Base-by-base conservation (phyloP, 2,113 vertebrate species). In the Nyctereutes procyonoides region DNA sequence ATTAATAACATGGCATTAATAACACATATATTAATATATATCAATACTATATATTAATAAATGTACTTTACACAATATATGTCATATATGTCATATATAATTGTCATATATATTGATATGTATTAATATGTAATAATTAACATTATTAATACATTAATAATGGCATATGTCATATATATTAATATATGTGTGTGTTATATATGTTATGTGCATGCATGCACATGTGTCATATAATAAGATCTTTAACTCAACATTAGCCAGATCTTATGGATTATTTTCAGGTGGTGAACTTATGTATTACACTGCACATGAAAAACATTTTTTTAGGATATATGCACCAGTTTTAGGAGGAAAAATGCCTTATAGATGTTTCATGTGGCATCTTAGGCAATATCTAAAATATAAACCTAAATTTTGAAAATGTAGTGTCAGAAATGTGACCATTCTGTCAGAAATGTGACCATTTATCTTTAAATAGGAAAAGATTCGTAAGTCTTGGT, bases 401-500 rank as follows among this genome's bases (percentile, higher is more conserved):
- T 82, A 55, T 6, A 88, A 88, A 80, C 81, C 11, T 90, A 90
- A 84, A 58, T 14, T 90, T 73, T 69, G 26, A 79, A 87, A 88
- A 93, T 56, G 35, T 56, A 60, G 53, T 96, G 22, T 97, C n/a
- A n/a, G n/a, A n/a, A n/a, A n/a, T n/a, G n/a, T n/a, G n/a, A n/a
- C 88, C 22, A 95, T 96, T 97, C 79, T 97, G 94, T 98, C 85
- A 96, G 88, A 12, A 93, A 90, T 67, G 19, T 88, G 94, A 62
- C 15, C 91, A 67, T 85, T 0, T 0, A n/a, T 9, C 56, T 79
- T 74, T 86, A 67, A 95, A 73, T 88, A 97, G 76, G 67, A 95
- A 96, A 93, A 56, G 4, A 88, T 96, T 43, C 60, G 12, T 91
- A 60, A 63, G 30, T 3, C 62, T 96, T 97, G 3, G 0, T 74